phyloP scores from a whole-genome alignment of 1,140 invertebrate genomes.

The Drosophila nebulosa region DNA sequence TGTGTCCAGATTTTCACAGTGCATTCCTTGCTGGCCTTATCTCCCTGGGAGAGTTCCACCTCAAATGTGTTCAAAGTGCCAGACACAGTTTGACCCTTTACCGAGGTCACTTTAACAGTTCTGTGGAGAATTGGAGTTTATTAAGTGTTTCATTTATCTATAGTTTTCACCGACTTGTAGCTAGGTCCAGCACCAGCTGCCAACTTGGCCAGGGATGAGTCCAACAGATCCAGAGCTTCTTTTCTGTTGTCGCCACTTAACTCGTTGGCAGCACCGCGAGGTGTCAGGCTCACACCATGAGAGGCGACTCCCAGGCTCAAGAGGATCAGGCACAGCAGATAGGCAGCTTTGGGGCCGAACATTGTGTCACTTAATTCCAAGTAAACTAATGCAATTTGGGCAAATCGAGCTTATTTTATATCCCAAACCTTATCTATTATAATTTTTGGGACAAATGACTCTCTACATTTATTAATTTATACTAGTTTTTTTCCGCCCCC shows the following conservation, averaged over 20 bases:
- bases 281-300: too few species aligned
- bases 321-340: too few species aligned
- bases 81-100: constrained; percentile 30
- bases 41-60: constrained; percentile 20
- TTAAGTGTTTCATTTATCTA: too few species aligned
- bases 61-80: constrained; percentile 21
- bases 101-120: constrained; percentile 22
- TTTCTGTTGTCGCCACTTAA: neutral
- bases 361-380: too few species aligned
- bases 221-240: neutral
- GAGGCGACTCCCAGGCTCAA: too few species aligned
- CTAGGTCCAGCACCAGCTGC: neutral
- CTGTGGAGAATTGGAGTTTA: constrained; percentile 3
- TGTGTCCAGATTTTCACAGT: constrained; percentile 32
- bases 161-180: neutral
- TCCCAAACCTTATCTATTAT: too few species aligned
- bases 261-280: neutral
- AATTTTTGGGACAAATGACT: too few species aligned
- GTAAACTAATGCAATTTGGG: too few species aligned
- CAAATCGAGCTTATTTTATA: too few species aligned
- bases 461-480: too few species aligned
- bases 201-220: neutral
- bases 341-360: too few species aligned
- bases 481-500: too few species aligned
- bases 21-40: constrained; percentile 14